Evolutionary conservation across 2,888 invertebrate species (phyloP).

Genomic region (Stenchaetothrips biformis): DNA sequence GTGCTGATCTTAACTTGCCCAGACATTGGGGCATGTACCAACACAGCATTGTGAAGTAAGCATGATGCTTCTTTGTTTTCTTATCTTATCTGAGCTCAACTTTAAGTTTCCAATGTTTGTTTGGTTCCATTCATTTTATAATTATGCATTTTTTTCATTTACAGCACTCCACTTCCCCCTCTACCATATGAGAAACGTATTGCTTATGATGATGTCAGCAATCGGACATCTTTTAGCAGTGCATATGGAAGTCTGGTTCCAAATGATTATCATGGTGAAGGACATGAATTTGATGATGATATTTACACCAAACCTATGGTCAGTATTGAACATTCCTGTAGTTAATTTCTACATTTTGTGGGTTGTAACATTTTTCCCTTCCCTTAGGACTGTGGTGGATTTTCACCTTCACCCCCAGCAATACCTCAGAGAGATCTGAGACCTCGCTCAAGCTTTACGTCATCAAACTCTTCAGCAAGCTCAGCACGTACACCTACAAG

Average conservation of each 20-base stretch:
- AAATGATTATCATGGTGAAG: slow-evolving; percentile 47
- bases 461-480: slow-evolving; percentile 48
- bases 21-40: slow-evolving; percentile 18
- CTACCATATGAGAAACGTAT: slow-evolving; percentile 64
- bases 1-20: background rate
- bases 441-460: slow-evolving; percentile 49
- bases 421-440: slow-evolving; percentile 56
- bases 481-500: slow-evolving; percentile 47
- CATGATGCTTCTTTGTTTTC: background rate
- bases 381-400: slow-evolving; percentile 45
- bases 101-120: background rate
- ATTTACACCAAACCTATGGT: slow-evolving; percentile 71
- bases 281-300: slow-evolving; percentile 52
- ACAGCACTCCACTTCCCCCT: slow-evolving; percentile 74
- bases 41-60: slow-evolving; percentile 37
- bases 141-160: slow-evolving; percentile 35
- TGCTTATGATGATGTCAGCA: slow-evolving; percentile 45
- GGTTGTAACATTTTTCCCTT: slow-evolving; percentile 30
- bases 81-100: background rate
- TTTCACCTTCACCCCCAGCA: slow-evolving; percentile 51
- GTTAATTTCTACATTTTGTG: background rate
- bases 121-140: background rate
- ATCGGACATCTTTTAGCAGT: slow-evolving; percentile 31
- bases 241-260: slow-evolving; percentile 53
- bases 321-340: slow-evolving; percentile 41